Evolutionary conservation across 1,140 invertebrate genomes (phyloP).

Genomic region (Chelonus insularis): DNA sequence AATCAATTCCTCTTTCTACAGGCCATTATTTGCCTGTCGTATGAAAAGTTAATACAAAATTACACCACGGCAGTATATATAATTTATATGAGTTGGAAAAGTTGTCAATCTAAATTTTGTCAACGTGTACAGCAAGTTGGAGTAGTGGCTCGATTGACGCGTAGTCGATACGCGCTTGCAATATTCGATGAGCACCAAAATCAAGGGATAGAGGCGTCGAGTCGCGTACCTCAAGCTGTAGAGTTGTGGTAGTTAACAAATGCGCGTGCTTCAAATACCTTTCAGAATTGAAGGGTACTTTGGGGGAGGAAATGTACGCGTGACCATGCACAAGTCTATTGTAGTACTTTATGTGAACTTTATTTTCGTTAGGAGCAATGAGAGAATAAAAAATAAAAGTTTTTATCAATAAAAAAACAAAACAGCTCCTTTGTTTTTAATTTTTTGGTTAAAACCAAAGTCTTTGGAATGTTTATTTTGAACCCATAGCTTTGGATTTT

Average conservation of each 20-base stretch:
- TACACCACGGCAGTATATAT: too few species aligned
- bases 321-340: neutral
- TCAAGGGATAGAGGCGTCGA: slow-evolving; percentile 1
- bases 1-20: too few species aligned
- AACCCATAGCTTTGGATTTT: neutral
- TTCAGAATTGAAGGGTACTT: slow-evolving; percentile 29
- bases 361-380: neutral
- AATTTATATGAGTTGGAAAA: neutral
- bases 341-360: neutral
- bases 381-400: neutral
- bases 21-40: too few species aligned
- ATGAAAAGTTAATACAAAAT: too few species aligned
- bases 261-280: slow-evolving; percentile 45
- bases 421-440: too few species aligned
- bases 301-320: neutral
- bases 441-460: too few species aligned
- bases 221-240: slow-evolving; percentile 6
- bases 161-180: slow-evolving; percentile 25
- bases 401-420: neutral
- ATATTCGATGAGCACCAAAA: slow-evolving; percentile 33
- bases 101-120: neutral
- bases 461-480: neutral
- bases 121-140: neutral
- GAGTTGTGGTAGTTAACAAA: slow-evolving; percentile 43
- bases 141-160: slow-evolving; percentile 13